Evolutionary conservation across 2,888 invertebrate species (phyloP).

Genomic region (Chrysolina oricalcia): DNA sequence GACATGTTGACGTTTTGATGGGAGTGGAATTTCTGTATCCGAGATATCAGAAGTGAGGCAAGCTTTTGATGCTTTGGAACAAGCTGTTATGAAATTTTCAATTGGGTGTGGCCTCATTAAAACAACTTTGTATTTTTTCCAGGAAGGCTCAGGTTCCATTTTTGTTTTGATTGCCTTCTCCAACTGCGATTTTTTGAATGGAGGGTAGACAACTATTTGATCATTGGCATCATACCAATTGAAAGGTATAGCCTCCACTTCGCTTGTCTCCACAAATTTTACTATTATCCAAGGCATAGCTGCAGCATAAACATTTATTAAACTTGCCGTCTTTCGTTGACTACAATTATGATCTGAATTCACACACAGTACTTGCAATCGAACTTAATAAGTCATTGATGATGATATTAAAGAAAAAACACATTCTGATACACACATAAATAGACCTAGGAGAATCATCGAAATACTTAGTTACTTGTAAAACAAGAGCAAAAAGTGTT

Average conservation of each 20-base stretch:
- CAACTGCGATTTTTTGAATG: not conserved
- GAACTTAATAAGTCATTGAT: not conserved
- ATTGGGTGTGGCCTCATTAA: not conserved
- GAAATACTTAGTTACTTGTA: too few relatives aligned
- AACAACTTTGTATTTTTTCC: not conserved
- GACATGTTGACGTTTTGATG: not conserved
- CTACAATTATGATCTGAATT: not conserved
- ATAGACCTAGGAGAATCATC: too few relatives aligned
- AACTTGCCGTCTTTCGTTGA: not conserved
- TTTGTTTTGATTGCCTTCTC: not conserved
- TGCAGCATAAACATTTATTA: not conserved
- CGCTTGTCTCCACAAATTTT: not conserved
- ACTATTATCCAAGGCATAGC: not conserved
- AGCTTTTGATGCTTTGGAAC: not conserved
- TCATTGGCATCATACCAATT: constrained; percentile 1
- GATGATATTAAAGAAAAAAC: not conserved
- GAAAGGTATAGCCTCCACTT: not conserved
- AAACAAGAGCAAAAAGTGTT: too few relatives aligned
- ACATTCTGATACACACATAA: not conserved
- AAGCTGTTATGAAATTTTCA: not conserved
- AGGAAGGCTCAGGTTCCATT: not conserved
- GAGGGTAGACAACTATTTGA: not conserved
- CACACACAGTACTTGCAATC: not conserved
- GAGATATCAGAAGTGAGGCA: constrained; percentile 1
- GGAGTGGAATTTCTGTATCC: not conserved